These are phyloP conservation scores for Naja naja DNA, from an alignment of 2,113 vertebrate genomes.

Conservation along the genomic window DNA sequence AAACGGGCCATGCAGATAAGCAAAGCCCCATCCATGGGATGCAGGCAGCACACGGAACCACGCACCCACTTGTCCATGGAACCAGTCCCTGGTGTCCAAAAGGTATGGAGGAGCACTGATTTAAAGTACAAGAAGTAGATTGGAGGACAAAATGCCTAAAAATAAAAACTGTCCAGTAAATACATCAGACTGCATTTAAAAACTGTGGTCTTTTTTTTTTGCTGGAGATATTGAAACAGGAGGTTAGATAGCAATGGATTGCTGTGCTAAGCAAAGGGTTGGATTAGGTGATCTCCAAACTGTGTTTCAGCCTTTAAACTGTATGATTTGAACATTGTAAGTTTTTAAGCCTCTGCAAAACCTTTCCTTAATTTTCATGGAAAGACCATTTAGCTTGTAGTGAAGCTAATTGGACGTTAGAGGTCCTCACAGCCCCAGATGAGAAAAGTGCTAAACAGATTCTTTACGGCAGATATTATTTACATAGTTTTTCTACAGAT, in stretches of 20 bases:
- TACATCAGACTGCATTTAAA: background rate
- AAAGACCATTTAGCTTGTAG: background rate
- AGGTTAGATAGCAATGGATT: background rate
- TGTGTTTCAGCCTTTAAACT: background rate
- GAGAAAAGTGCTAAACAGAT: background rate
- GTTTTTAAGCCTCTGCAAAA: background rate
- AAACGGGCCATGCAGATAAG: too few relatives aligned
- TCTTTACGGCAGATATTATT: background rate
- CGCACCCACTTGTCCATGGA: too few relatives aligned
- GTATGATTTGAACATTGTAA: background rate
- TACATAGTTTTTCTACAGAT: background rate
- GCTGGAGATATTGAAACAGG: background rate
- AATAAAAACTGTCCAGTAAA: background rate
- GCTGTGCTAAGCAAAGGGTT: background rate
- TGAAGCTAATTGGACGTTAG: constrained; percentile 41
- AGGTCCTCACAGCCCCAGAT: constrained; percentile 49
- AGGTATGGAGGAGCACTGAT: background rate
- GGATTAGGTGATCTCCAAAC: background rate
- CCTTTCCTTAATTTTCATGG: background rate
- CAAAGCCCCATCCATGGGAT: too few relatives aligned
- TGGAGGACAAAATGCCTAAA: background rate
- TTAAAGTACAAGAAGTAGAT: background rate
- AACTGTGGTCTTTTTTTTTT: background rate
- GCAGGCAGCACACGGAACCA: too few relatives aligned
- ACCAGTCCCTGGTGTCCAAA: too few relatives aligned